These are phyloP conservation scores for Heliconius hermathena DNA, from an alignment of 1,140 invertebrate genomes.

Conservation along the genomic window DNA sequence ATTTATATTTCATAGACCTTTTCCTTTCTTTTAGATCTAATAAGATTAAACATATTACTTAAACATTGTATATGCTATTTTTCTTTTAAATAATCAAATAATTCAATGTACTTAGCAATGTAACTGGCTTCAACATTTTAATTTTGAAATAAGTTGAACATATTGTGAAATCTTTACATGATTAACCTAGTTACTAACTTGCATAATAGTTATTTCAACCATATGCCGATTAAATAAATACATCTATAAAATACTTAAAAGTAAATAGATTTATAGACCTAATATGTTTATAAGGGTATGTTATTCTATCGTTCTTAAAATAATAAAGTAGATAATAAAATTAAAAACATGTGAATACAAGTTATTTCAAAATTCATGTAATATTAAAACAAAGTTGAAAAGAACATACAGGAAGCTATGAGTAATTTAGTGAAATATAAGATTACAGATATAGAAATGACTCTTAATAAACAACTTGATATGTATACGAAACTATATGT, in stretches of 20 bases:
- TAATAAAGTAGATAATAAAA: background rate
- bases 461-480: slow-evolving; percentile 27
- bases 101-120: background rate
- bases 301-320: background rate
- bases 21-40: too few relatives aligned
- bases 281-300: too few relatives aligned
- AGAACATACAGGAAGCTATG: slow-evolving; percentile 10
- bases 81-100: background rate
- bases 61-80: background rate
- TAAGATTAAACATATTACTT: too few relatives aligned
- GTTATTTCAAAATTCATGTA: background rate
- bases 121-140: background rate
- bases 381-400: slow-evolving; percentile 3
- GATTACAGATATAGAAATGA: slow-evolving; percentile 36
- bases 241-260: background rate
- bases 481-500: slow-evolving; percentile 28
- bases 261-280: too few relatives aligned
- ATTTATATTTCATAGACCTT: too few relatives aligned
- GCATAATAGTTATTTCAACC: background rate
- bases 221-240: background rate
- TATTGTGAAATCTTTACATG: slow-evolving; percentile 7
- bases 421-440: slow-evolving; percentile 34
- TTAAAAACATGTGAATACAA: background rate
- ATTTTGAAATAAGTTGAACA: background rate
- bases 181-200: slow-evolving; percentile 3